A percentile compares a stretch with the other conserved stretches of the same genome.
Evolutionary conservation across 2,113 vertebrate genomes (phyloP).

Genomic region (Indicator maculatus): DNA sequence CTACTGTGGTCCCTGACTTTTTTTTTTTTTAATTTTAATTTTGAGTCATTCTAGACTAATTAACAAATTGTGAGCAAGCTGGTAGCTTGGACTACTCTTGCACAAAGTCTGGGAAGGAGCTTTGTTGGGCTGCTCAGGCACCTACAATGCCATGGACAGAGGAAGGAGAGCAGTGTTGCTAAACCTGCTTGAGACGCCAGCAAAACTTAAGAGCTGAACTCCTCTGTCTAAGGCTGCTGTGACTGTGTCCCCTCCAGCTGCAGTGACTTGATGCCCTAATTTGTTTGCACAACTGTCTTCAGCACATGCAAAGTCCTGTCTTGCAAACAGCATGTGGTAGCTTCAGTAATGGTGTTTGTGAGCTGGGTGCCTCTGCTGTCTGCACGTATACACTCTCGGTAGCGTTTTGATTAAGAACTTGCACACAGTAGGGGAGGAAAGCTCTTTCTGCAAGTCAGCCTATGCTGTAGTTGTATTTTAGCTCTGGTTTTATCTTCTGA

Average conservation of each 20-base stretch:
- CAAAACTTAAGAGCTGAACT: neutral
- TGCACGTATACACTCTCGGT: rapidly evolving
- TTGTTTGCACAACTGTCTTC: neutral
- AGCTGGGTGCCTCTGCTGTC: neutral
- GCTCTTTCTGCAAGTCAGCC: neutral
- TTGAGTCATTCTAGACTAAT: neutral
- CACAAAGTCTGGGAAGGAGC: neutral
- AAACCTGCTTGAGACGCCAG: neutral
- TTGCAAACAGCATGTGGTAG: neutral
- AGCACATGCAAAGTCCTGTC: neutral
- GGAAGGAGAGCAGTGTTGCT: neutral
- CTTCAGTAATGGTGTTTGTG: neutral
- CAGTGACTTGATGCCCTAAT: neutral
- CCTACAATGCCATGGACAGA: rapidly evolving
- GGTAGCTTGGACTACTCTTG: neutral
- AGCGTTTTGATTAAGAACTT: neutral
- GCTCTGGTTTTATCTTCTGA: neutral
- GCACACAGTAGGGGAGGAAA: neutral
- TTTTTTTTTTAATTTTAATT: no score
- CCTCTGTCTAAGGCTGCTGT: neutral
- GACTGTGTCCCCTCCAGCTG: neutral
- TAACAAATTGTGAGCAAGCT: neutral
- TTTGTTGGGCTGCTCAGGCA: neutral
- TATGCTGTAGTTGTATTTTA: neutral
- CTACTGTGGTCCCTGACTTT: neutral